These are phyloP conservation scores for Microhierax caerulescens DNA, from an alignment of 2,797 vertebrate species.

Conservation along the genomic window DNA sequence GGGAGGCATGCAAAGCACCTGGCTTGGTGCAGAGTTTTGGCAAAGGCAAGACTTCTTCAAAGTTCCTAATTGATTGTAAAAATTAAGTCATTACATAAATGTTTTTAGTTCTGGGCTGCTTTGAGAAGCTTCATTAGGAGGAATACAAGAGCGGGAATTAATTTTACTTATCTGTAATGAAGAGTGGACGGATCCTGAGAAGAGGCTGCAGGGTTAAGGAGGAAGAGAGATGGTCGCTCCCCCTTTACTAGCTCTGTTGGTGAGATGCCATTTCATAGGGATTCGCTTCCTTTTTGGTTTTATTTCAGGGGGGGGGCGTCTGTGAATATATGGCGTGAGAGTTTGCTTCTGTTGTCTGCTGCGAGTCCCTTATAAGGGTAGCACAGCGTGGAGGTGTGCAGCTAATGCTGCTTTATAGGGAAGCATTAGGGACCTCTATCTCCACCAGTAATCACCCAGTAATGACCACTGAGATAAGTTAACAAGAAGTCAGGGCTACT, in stretches of 20 bases:
- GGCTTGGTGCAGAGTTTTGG: neutral
- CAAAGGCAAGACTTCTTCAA: neutral
- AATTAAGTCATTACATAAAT: conserved; percentile 45
- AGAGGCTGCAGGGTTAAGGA: neutral
- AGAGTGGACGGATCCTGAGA: neutral
- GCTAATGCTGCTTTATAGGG: neutral
- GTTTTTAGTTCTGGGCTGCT: conserved; percentile 26
- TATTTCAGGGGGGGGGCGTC: neutral
- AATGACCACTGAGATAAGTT: conserved; percentile 13
- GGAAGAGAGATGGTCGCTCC: neutral
- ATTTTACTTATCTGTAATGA: conserved; percentile 9
- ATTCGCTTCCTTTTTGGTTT: neutral
- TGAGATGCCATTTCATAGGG: neutral
- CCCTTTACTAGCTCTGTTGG: neutral
- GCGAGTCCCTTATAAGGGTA: neutral
- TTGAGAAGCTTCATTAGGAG: conserved; percentile 32
- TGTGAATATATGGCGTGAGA: neutral
- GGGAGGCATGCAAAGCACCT: neutral
- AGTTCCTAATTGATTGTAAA: conserved; percentile 21
- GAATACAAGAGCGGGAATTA: conserved; percentile 21
- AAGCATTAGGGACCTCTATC: neutral
- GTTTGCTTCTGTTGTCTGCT: neutral
- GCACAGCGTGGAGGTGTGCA: neutral
- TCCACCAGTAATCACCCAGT: neutral
- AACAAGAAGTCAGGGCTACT: neutral